Base-by-base conservation (phyloP, 2,113 vertebrate species). In the Dipodomys spectabilis region DNA sequence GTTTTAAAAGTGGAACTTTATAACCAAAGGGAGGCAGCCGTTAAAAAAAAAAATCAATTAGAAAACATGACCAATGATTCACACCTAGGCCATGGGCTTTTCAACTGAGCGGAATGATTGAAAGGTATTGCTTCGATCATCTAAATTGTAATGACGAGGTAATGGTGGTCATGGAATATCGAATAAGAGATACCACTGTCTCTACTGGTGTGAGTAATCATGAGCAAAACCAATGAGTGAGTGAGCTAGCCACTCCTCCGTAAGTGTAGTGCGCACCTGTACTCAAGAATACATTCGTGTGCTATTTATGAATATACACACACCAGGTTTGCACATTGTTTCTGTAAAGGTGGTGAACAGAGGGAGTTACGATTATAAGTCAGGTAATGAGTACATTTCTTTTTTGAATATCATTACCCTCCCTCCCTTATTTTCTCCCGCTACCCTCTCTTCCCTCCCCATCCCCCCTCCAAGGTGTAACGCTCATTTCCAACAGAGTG, bases 121-220 rank as follows among this genome's bases (percentile, higher is more conserved):
- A 82, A 60, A 60, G 28, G 73, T 92, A 67, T 75, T 71, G 69
- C 49, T 92, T 74, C 88, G 45, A 67, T 75, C 49, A 82, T 88
- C 23, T 79, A 92, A 82, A 77, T 82, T 82, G 64, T 85, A 90
- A 93, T 82, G 83, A 44, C 13, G 81, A 19, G 90, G 57, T 88
- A 92, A 62, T 80, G 49, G 49, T 49, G 49, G 49, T 49, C 49
- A 68, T 60, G 53, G 28, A 35, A 0, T 4, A 45, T 78, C 49
- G 74, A 82, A 45, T 74, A 15, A 10, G 0, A n/a, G 7, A 10
- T 79, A 16, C 39, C 53, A 44, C 19, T 91, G 19, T 85, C 6
- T 78, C 60, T 74, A 25, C 25, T 64, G 62, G 25, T 49, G 12
- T 49, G 49, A 12, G 49, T 77, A 8, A 60, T 4, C n/a, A 69